Base-by-base conservation (phyloP, 1,140 invertebrate genomes). In the Calliopsis andreniformis region DNA sequence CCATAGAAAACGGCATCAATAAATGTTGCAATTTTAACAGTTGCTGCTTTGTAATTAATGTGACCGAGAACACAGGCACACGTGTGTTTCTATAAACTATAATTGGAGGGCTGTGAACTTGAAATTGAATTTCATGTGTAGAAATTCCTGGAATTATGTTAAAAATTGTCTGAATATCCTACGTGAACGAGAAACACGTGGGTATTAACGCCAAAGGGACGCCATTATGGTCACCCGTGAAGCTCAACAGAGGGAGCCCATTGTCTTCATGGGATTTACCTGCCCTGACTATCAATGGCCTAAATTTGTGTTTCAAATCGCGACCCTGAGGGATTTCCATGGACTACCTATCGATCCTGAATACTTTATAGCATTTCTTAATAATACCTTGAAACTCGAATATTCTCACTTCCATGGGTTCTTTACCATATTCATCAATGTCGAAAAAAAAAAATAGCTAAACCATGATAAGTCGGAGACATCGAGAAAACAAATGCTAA, bases 281-380 rank as follows among this genome's bases (percentile, higher is more conserved):
- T 73, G 71, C 30, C 39, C 10, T 20, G 71, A 73, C 71, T 73
- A 35, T 2, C 39, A 67, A 73, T 45, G 51, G 8, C n/a, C 39
- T 35, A 45, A 55, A 73, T 73, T 66, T 73, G 71, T 35, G 55
- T 73, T 73, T 64, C 49, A 73, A 73, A 66, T 73, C 10, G 12
- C 12, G 62, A 25, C 28, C 49, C 62, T 45, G 35, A n/a, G 70
- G 25, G 28, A 45, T 25, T 43, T 47, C 71, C 51, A 4, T 55
- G 14, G 14, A 0, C 51, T 14, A 56, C 58, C 58, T 25, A 56
- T 66, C 47, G 62, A 55, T 67, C 8, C n/a, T 35, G 49, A 66
- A 73, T 56, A 16, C 6, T 56, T 45, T 5, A 45, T 28, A 5
- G 8, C 2, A 0, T 20, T 35, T 16, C 10, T 16, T 28, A 32